Evolutionary conservation across 1,140 invertebrate species (phyloP).

Genomic region (Magallana angulata): DNA sequence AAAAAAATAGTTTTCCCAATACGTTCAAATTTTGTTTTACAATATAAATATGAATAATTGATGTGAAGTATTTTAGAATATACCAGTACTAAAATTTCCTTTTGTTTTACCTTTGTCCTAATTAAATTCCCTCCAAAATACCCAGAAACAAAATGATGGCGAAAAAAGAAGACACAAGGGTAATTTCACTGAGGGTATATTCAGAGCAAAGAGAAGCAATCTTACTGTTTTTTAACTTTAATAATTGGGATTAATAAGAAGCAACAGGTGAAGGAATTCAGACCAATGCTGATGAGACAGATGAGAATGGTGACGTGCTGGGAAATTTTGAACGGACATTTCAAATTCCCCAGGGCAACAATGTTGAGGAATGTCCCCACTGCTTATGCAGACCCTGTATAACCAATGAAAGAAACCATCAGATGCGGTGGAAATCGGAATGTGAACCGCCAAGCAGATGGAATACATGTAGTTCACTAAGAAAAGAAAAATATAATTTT

Average conservation of each 20-base stretch:
- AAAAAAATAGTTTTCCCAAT: too few species aligned
- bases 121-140: neutral
- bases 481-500: neutral
- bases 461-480: neutral
- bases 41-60: neutral
- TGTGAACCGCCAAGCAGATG: neutral
- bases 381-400: neutral
- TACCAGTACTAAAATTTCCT: neutral
- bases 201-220: neutral
- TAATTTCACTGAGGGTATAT: constrained; percentile 6
- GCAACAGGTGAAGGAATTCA: too few species aligned
- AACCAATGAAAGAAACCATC: neutral
- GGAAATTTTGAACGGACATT: neutral
- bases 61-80: neutral
- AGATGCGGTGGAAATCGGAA: neutral
- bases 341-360: neutral
- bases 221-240: neutral
- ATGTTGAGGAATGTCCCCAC: neutral
- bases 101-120: neutral
- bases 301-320: neutral
- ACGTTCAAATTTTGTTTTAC: too few species aligned
- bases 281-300: neutral
- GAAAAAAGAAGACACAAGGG: neutral
- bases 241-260: neutral
- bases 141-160: neutral